Conservation (phyloP, 2,113 vertebrate genomes). For the Typhlomys cinereus region DNA sequence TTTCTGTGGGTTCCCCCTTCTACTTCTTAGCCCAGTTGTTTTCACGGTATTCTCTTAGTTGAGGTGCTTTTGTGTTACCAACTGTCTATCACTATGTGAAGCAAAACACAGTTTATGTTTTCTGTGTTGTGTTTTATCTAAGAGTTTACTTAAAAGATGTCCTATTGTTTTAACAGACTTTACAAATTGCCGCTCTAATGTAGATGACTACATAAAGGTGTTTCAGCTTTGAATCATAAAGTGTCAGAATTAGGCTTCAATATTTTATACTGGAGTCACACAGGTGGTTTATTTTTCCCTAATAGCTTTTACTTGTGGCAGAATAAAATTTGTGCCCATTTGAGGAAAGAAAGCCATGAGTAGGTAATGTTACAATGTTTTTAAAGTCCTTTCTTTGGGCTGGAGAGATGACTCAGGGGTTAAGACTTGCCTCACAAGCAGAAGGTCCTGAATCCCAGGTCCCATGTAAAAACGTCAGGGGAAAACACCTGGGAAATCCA, state of each 20-base stretch:
- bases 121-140: slow-evolving; percentile 17
- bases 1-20: not conserved
- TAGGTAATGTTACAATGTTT: not conserved
- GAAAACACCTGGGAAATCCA: too few species aligned
- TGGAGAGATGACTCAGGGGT: too few species aligned
- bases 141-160: not conserved
- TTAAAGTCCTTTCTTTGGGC: not conserved
- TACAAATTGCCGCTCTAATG: not conserved
- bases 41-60: not conserved
- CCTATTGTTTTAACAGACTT: slow-evolving; percentile 17
- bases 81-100: slow-evolving; percentile 14
- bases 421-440: too few species aligned
- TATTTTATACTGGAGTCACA: not conserved
- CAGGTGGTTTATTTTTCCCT: slow-evolving; percentile 9
- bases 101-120: slow-evolving; percentile 18
- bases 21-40: not conserved
- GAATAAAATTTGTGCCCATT: not conserved
- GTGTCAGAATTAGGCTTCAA: not conserved
- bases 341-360: not conserved
- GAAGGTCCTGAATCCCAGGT: too few species aligned
- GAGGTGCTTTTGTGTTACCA: slow-evolving; percentile 44
- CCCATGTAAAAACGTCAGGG: too few species aligned
- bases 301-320: not conserved
- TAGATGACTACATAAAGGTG: not conserved
- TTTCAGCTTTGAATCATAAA: not conserved